phyloP scores from a whole-genome alignment of 1,140 invertebrate genomes.

The Arion vulgaris region DNA sequence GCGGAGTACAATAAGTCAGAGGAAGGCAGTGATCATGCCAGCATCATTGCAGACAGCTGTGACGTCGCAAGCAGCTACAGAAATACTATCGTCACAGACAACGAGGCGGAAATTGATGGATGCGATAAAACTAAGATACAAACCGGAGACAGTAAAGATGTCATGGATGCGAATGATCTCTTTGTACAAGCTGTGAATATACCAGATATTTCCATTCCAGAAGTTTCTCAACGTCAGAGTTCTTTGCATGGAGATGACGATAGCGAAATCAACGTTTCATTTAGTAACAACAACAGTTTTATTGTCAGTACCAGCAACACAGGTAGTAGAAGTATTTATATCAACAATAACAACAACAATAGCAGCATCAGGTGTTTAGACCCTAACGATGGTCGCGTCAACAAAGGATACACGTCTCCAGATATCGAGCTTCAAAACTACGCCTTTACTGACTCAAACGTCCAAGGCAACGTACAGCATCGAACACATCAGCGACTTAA shows the following conservation, averaged over 20 bases:
- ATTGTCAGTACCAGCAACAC: slow-evolving; percentile 10
- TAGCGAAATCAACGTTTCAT: neutral
- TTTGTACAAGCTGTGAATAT: neutral
- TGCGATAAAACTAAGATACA: neutral
- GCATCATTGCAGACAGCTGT: slow-evolving; percentile 1
- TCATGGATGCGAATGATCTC: slow-evolving; percentile 20
- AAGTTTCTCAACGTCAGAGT: neutral
- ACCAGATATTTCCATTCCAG: slow-evolving; percentile 9
- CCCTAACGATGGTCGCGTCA: slow-evolving; percentile 58
- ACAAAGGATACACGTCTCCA: slow-evolving; percentile 64
- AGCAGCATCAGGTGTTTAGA: no score
- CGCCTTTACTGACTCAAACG: slow-evolving; percentile 18
- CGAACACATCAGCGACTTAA: neutral
- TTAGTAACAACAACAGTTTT: slow-evolving; percentile 17
- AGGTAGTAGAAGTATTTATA: slow-evolving; percentile 19
- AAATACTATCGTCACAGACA: slow-evolving; percentile 14
- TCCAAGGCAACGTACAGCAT: neutral
- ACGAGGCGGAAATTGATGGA: neutral
- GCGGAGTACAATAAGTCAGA: neutral
- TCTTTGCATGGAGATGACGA: neutral
- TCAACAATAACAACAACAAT: neutral
- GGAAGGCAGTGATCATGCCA: neutral
- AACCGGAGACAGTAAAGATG: neutral
- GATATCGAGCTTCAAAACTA: slow-evolving; percentile 65
- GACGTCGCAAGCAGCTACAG: neutral